Evolutionary conservation across 2,113 vertebrate genomes (phyloP), one percentile per base, ranked within the genome.

Genomic region (Cranoglanis bouderius): DNA sequence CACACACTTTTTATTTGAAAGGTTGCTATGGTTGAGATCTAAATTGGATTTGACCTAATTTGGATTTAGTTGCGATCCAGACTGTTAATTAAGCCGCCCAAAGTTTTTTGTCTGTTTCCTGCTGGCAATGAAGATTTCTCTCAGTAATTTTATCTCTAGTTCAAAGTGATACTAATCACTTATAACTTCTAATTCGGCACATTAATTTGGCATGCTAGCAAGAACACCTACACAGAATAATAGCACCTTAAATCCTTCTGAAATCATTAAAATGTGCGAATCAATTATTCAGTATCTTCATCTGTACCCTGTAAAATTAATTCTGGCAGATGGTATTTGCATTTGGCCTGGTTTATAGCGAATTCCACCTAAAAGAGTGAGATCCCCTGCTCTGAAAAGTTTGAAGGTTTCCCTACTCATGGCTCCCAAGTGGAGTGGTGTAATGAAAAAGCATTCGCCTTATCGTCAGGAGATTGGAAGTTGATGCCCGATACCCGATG

Each of bases 161-260:
- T 65, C 59, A 81, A 81, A 82, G 77, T 51, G 61, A 51, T 67
- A 38, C 26, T 21, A 55, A 80, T 63, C 21, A 18, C n/a, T 78
- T 43, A 85, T 18, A 38, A 55, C 32, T n/a, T 78, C 32, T 82
- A 18, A 65, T 35, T 40, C 43, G 63, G 9, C 32, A 70, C 32
- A 40, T 55, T 46, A 10, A 82, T 70, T 87, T 87, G 61, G 86
- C 77, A 53, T 0, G 3, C 61, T 18, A 70, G 32, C 13, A 46
- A 72, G 61, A 38, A 82, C 59, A 57, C 78, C 86, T 82, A 55
- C 86, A 57, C 78, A 38, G 61, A 75, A 82, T 82, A 55, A 55
- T 70, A 53, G 10, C 46, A 87, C 21, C 21, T 53, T 82, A 29
- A 53, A 82, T 14, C n/a, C 43, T 19, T 49, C 24, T 26, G 43